Evolutionary conservation across 2,797 vertebrate genomes (phyloP), one percentile per base, ranked within the genome.

Genomic region (Ctenopoma multispine): DNA sequence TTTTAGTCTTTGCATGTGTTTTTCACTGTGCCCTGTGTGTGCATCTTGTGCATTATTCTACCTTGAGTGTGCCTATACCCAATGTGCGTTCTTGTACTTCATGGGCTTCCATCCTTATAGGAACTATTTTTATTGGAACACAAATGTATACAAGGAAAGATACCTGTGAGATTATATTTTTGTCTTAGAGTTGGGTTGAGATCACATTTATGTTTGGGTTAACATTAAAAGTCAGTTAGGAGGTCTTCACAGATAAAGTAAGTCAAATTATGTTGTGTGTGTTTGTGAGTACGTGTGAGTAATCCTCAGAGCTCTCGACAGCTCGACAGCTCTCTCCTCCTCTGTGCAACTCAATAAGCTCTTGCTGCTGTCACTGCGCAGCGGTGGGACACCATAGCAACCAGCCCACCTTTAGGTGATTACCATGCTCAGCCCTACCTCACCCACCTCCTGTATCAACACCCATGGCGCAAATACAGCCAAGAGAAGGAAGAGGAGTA

Each of bases 301-400:
- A 64, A 72, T 75, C 57, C 67, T 76, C 63, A 21, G 69, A 38
- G 71, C 69, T 79, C 76, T 75, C 69, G 69, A 81, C 82, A 74
- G 78, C 80, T 89, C 84, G 80, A 93, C 92, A 93, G 90, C 90
- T 89, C 90, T 84, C 78, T 82, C 84, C 84, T 92, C 83, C 86
- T 83, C 88, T 90, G 85, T 87, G 77, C 59, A 89, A 90, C 85
- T 95, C 93, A 91, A 86, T 90, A 90, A 87, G 89, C 87, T 55
- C 79, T 83, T 88, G 87, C 93, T 94, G 94, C 94, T 96, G 94
- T 93, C 93, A 90, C 71, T 85, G 92, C 92, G 93, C 92, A 85
- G 40, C 2, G 27, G 76, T 15, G 85, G 91, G 92, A 92, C 77
- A 62, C 79, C 87, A 84, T 87, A 54, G 85, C 79, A 87, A 90